phyloP scores from a whole-genome alignment of 2,797 vertebrate species.

The Hybognathus amarus region DNA sequence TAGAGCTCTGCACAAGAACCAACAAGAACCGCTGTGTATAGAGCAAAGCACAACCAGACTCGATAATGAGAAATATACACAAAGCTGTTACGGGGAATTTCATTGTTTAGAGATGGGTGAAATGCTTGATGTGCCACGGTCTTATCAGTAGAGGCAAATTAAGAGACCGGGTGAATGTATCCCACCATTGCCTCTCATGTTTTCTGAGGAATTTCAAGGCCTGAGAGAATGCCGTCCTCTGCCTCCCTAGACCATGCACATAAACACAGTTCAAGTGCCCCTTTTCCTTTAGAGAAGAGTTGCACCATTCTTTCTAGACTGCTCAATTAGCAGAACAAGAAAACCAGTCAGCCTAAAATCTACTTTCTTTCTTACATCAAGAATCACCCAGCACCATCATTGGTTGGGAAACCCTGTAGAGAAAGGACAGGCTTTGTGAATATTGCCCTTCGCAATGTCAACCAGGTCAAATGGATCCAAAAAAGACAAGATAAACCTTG shows the following conservation, averaged over 20 bases:
- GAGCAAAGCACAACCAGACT: conserved; percentile 17
- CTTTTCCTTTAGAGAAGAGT: conserved; percentile 10
- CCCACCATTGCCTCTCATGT: conserved; percentile 19
- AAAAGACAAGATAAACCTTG: not conserved
- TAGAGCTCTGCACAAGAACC: conserved; percentile 27
- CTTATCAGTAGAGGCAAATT: not conserved
- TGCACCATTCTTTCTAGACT: not conserved
- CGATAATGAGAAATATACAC: conserved; percentile 14
- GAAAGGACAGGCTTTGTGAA: not conserved
- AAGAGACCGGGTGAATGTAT: not conserved
- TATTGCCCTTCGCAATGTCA: not conserved
- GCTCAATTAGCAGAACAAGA: conserved; percentile 29
- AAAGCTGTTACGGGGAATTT: not conserved
- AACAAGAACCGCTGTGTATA: conserved; percentile 31
- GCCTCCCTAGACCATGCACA: conserved; percentile 23
- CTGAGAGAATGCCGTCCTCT: conserved; percentile 3
- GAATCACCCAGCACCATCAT: not conserved
- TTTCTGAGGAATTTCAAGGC: conserved; percentile 30
- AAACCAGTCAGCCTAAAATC: conserved; percentile 12
- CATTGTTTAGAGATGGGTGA: conserved; percentile 24
- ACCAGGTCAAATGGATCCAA: not conserved
- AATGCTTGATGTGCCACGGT: conserved; percentile 1
- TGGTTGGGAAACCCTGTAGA: not conserved
- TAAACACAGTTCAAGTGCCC: conserved; percentile 42
- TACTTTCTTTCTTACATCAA: not conserved